A percentile compares a stretch with the other conserved stretches of the same genome.
Evolutionary conservation across 2,797 vertebrate species (phyloP).

Genomic region (Mormyrus hasselquistii): DNA sequence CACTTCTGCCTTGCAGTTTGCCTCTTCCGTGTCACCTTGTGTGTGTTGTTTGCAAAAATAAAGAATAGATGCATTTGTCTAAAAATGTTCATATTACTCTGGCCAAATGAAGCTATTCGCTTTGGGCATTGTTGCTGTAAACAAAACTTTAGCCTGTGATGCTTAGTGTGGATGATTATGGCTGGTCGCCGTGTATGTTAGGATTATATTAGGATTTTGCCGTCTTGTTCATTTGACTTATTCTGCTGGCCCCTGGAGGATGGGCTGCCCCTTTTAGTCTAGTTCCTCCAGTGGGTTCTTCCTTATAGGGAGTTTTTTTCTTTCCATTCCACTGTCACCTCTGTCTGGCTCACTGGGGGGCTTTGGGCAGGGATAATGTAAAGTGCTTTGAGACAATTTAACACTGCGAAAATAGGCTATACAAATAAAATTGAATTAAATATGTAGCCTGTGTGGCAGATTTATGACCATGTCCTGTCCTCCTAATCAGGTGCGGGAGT

Average conservation of each 20-base stretch:
- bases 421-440: not conserved
- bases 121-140: not conserved
- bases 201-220: not conserved
- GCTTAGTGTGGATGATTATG: not conserved
- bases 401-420: not conserved
- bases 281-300: not conserved
- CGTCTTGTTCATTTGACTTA: not conserved
- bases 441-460: not conserved
- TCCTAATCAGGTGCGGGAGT: constrained; percentile 78
- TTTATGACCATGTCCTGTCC: not conserved
- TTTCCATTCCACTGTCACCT: not conserved
- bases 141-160: not conserved
- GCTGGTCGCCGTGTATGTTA: not conserved
- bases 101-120: not conserved
- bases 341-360: not conserved
- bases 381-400: not conserved
- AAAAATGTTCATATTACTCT: not conserved
- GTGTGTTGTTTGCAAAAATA: constrained; percentile 2
- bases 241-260: not conserved
- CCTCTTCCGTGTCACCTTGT: not conserved
- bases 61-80: not conserved
- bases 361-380: not conserved
- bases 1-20: not conserved
- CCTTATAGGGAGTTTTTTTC: not conserved
- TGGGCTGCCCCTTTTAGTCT: not conserved